A percentile compares a stretch with the other conserved stretches of the same genome.
These are phyloP conservation scores for Griposia aprilina DNA, from an alignment of 2,888 invertebrate genomes.

Conservation along the genomic window DNA sequence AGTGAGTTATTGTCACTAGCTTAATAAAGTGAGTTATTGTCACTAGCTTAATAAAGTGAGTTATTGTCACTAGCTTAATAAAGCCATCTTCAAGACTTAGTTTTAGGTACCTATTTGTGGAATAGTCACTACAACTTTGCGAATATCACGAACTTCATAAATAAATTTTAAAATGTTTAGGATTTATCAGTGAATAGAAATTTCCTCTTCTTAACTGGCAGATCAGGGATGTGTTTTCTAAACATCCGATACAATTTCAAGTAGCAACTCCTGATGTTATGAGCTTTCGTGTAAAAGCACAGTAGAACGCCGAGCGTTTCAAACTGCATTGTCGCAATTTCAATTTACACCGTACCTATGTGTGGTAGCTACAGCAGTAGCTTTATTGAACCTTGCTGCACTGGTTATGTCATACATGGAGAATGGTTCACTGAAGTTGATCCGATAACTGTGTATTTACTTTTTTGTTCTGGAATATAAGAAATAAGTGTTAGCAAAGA, in stretches of 20 bases:
- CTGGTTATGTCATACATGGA: not conserved
- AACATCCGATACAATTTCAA: constrained; percentile 8
- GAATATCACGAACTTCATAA: not conserved
- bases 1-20: not conserved
- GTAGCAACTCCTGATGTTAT: not conserved
- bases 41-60: not conserved
- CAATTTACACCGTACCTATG: constrained; percentile 32
- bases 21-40: not conserved
- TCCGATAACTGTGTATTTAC: not conserved
- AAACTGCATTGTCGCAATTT: constrained; percentile 39
- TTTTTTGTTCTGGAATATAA: not conserved
- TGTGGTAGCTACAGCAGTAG: not conserved
- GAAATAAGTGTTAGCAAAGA: not conserved
- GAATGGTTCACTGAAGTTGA: constrained; percentile 5
- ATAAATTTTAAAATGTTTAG: not conserved
- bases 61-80: not conserved
- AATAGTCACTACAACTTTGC: not conserved
- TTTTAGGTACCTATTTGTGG: not conserved
- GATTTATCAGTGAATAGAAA: not conserved
- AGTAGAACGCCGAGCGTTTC: constrained; percentile 6
- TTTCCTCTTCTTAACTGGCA: not conserved
- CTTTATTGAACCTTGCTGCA: constrained; percentile 30
- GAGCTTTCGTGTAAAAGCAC: constrained; percentile 10
- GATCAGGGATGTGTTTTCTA: not conserved
- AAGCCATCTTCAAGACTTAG: not conserved